These are phyloP conservation scores for Chelmon rostratus DNA, from an alignment of 2,797 vertebrate species.

Conservation along the genomic window DNA sequence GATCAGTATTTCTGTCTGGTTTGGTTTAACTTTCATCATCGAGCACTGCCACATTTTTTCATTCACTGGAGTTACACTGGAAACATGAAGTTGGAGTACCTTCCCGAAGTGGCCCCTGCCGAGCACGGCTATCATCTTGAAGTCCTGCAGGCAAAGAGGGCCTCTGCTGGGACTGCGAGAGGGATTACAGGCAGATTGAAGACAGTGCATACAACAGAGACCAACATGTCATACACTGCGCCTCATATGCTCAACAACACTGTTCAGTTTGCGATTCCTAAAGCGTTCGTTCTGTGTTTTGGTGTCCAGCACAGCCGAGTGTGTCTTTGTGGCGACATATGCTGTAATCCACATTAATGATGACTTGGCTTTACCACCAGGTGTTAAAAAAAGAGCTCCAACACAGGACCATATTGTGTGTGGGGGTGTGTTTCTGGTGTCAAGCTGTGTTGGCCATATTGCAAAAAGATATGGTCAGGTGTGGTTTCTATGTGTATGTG, in stretches of 20 bases:
- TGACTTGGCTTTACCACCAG: slow-evolving; percentile 40
- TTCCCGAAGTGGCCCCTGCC: slow-evolving; percentile 95
- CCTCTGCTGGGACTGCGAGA: slow-evolving; percentile 69
- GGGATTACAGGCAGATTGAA: slow-evolving; percentile 24
- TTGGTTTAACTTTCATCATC: too few species aligned
- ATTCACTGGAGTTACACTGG: not conserved
- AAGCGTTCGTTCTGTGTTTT: too few species aligned
- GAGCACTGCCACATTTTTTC: not conserved
- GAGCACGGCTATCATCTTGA: slow-evolving; percentile 90
- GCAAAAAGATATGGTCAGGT: slow-evolving; percentile 48
- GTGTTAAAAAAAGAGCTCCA: slow-evolving; percentile 37
- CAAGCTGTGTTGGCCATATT: slow-evolving; percentile 69
- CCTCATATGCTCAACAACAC: not conserved
- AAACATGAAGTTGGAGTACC: slow-evolving; percentile 72
- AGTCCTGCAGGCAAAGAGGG: slow-evolving; percentile 88
- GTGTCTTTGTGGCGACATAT: slow-evolving; percentile 22
- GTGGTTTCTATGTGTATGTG: not conserved
- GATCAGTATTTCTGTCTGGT: too few species aligned
- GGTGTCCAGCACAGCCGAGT: not conserved
- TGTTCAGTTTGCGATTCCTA: too few species aligned
- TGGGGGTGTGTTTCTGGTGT: slow-evolving; percentile 55
- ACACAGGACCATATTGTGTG: slow-evolving; percentile 67
- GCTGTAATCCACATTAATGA: slow-evolving; percentile 48
- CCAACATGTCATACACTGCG: not conserved
- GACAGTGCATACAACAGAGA: slow-evolving; percentile 3